Percentiles rank a stretch among this genome's conserved stretches.
These are phyloP conservation scores for Siniperca undulata DNA, from an alignment of 2,797 vertebrate species.

Conservation along the genomic window DNA sequence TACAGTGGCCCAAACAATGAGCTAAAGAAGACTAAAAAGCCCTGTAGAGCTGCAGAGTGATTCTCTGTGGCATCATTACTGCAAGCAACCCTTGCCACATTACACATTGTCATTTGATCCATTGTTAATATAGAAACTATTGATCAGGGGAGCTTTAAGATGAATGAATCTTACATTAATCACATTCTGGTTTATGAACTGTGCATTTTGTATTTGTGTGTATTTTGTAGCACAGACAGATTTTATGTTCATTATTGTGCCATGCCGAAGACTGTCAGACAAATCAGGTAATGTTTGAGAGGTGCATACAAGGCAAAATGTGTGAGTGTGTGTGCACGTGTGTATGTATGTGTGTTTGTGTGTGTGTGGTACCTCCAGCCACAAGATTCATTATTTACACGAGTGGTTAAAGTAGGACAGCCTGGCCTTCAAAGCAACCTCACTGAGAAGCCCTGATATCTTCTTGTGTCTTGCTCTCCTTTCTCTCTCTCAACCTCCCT, in stretches of 20 bases:
- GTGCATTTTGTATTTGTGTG: not conserved
- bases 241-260: not conserved
- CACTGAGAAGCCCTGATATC: conserved; percentile 42
- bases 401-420: conserved; percentile 68
- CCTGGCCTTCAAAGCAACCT: conserved; percentile 56
- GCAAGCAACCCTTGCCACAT: not conserved
- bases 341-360: conserved; percentile 15
- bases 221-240: not conserved
- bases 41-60: not conserved
- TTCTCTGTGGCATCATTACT: not conserved
- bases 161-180: not conserved
- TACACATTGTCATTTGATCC: not conserved
- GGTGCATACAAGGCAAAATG: not conserved
- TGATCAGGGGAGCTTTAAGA: not conserved
- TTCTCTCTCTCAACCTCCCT: conserved; percentile 23
- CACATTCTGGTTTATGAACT: not conserved
- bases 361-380: conserved; percentile 30
- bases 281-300: conserved; percentile 8
- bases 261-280: not conserved
- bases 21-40: not conserved
- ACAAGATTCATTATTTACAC: conserved; percentile 68
- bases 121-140: conserved; percentile 2
- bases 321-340: conserved; percentile 1
- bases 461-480: conserved; percentile 12
- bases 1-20: not conserved